A percentile compares a stretch with the other conserved stretches of the same genome.
phyloP scores from a whole-genome alignment of 2,797 vertebrate genomes.

The Oceanodroma leucorhoa region DNA sequence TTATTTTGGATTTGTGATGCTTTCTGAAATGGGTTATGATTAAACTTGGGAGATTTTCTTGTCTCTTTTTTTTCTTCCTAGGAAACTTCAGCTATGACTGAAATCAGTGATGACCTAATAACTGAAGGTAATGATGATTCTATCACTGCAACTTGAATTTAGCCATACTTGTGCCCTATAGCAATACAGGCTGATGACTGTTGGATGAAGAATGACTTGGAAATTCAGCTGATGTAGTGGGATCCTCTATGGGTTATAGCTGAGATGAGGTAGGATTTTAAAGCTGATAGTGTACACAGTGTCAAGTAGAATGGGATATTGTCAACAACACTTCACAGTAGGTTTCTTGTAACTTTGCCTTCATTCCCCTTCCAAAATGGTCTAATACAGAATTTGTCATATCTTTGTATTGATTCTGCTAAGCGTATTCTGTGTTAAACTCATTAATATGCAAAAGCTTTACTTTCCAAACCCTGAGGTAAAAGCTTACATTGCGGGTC shows the following conservation, averaged over 20 bases:
- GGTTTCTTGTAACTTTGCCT: background rate
- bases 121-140: slow-evolving; percentile 77
- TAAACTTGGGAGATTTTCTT: background rate
- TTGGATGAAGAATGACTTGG: background rate
- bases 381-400: background rate
- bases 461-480: background rate
- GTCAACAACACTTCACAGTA: background rate
- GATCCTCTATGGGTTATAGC: background rate
- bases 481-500: fast-evolving
- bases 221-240: background rate
- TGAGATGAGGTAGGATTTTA: background rate
- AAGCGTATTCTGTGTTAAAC: background rate
- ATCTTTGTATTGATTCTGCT: background rate
- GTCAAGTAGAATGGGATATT: background rate
- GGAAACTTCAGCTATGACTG: slow-evolving; percentile 77
- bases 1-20: background rate
- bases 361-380: background rate
- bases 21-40: background rate
- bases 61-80: background rate
- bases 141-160: background rate
- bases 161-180: background rate
- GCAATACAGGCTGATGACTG: background rate
- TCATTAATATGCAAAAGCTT: background rate
- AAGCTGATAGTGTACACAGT: background rate
- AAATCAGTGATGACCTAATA: slow-evolving; percentile 80